A percentile compares a stretch with the other conserved stretches of the same genome.
These are phyloP conservation scores for Nibea albiflora DNA, from an alignment of 2,113 vertebrate genomes.

Conservation along the genomic window DNA sequence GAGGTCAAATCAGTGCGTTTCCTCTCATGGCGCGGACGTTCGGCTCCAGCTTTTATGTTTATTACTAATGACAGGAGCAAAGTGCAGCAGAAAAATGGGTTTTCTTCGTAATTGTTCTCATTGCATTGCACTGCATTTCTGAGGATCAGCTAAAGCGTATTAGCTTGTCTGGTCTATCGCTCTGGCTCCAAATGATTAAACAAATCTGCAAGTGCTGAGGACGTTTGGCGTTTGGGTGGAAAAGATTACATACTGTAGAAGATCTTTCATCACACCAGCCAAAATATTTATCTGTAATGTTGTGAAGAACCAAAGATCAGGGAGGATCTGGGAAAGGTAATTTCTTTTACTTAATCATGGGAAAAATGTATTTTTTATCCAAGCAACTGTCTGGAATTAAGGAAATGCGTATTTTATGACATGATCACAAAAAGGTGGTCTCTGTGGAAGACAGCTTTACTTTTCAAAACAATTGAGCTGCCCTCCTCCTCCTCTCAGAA, in stretches of 20 bases:
- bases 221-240: conserved; percentile 15
- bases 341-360: neutral
- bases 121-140: neutral
- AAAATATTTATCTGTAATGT: conserved; percentile 25
- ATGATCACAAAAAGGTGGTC: neutral
- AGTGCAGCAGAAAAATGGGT: neutral
- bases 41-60: neutral
- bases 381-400: neutral
- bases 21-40: neutral
- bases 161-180: neutral
- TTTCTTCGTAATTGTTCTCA: neutral
- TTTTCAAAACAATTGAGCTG: neutral
- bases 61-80: neutral
- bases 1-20: conserved; percentile 28
- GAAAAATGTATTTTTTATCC: neutral
- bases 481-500: neutral
- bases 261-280: conserved; percentile 18
- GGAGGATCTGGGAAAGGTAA: neutral
- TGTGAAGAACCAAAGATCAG: neutral
- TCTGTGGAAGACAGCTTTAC: neutral
- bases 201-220: neutral
- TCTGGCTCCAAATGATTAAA: conserved; percentile 1
- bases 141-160: neutral
- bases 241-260: conserved; percentile 12
- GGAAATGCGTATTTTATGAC: neutral